Evolutionary conservation across 2,113 vertebrate genomes (phyloP), one percentile per base, ranked within the genome.

Genomic region (Polyodon spathula): DNA sequence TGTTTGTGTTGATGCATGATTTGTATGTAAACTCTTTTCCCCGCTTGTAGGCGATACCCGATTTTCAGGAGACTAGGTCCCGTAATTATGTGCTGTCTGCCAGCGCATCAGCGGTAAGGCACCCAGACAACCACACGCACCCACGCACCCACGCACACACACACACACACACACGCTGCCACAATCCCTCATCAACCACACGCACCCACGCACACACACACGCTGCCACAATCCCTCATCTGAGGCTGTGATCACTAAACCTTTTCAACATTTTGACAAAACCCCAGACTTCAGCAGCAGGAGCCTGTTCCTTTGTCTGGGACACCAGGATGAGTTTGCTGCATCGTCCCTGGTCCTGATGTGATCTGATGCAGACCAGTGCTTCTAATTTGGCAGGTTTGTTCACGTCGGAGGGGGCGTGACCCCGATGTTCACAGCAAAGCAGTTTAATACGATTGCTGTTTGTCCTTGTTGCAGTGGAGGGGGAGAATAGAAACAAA

Each of bases 21-120:
- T n/a, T n/a, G 67, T 73, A 69, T 71, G 44, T 83, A 79, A 81
- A 59, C 78, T 88, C 75, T 89, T 61, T 89, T 89, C 86, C 86
- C 85, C 46, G 62, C 86, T 83, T 66, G 40, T 82, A 96, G 94
- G 91, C 93, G 84, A 87, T 91, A 78, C 93, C 94, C 73, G 94
- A 97, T 89, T 96, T 97, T 93, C 93, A 96, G 85, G 93, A 97
- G 92, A 96, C 92, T 79, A 90, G 94, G 86, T 93, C 94, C 71
- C 89, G 94, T 88, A 97, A 97, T 93, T 97, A 93, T 86, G 83
- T 97, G 84, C 93, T 97, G 72, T 97, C 94, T 62, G 93, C 93
- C 88, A 97, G 93, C 78, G 93, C 93, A 72, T 95, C 94, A 67
- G 92, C 94, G 93, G 94, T 97, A 97, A 97, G 93, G 72, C 69